phyloP scores from a whole-genome alignment of 1,140 invertebrate species.

The Penaeus vannamei region DNA sequence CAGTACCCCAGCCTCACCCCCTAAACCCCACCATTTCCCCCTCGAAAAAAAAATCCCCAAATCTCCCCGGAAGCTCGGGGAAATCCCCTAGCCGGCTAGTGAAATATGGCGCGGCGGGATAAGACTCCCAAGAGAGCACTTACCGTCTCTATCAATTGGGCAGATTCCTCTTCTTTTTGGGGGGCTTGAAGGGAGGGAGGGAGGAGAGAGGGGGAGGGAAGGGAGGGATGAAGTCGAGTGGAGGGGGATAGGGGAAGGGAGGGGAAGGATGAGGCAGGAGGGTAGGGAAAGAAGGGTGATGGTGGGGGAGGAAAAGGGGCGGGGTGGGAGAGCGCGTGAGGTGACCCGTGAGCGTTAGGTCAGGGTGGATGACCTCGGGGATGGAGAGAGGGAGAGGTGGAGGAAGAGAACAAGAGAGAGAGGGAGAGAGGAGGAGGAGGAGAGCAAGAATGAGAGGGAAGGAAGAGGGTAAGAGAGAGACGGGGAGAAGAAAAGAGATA shows the following conservation, averaged over 20 bases:
- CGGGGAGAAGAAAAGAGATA: not conserved
- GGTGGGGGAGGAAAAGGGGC: not conserved
- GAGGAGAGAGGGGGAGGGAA: too few relatives aligned
- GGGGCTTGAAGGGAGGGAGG: not conserved
- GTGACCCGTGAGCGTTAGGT: not conserved
- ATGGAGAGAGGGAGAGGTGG: not conserved
- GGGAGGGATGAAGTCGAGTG: not conserved
- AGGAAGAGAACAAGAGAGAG: not conserved
- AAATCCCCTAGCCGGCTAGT: not conserved
- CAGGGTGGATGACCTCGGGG: not conserved
- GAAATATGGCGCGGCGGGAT: not conserved
- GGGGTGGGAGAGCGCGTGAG: not conserved
- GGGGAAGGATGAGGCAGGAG: not conserved
- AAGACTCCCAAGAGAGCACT: slow-evolving; percentile 18
- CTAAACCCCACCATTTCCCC: not conserved
- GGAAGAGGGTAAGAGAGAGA: too few relatives aligned
- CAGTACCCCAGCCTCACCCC: too few relatives aligned
- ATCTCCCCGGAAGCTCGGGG: slow-evolving; percentile 14
- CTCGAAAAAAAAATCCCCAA: not conserved
- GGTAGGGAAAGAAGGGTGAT: not conserved
- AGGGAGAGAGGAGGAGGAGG: not conserved
- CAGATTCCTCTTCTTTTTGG: not conserved
- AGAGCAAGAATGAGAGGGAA: not conserved
- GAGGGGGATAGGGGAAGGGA: not conserved
- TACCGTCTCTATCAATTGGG: slow-evolving; percentile 44